Evolutionary conservation across 2,797 vertebrate species (phyloP).

Genomic region (Calcarius lapponicus): DNA sequence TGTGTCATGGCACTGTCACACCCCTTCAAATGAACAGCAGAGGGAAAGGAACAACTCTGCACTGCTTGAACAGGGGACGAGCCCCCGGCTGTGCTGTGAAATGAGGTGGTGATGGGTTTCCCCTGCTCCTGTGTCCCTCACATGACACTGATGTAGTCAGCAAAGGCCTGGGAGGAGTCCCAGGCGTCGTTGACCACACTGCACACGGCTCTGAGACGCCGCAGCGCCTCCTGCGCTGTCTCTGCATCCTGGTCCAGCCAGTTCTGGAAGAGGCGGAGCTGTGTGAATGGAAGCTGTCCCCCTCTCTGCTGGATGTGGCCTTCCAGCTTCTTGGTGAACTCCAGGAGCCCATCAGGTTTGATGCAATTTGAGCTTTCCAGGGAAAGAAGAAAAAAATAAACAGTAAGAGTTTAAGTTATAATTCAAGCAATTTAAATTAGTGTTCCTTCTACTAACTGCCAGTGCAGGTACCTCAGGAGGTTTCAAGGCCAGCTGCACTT

Average conservation of each 20-base stretch:
- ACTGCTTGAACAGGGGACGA: background rate
- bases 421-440: background rate
- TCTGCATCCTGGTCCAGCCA: constrained; percentile 85
- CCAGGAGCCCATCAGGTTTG: constrained; percentile 86
- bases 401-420: background rate
- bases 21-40: background rate
- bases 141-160: constrained; percentile 88
- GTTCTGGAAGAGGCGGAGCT: constrained; percentile 86
- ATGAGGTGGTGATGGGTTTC: background rate
- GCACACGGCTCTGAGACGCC: constrained; percentile 77
- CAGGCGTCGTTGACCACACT: constrained; percentile 79
- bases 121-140: constrained; percentile 48
- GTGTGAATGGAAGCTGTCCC: constrained; percentile 70
- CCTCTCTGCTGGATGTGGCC: constrained; percentile 67
- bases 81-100: background rate
- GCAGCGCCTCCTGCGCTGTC: constrained; percentile 80
- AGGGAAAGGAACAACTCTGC: background rate
- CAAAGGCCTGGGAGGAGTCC: constrained; percentile 86
- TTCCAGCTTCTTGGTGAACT: constrained; percentile 82
- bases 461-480: background rate
- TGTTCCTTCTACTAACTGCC: background rate
- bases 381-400: background rate
- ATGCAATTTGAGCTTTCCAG: constrained; percentile 89
- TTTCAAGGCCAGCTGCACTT: background rate
- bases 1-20: background rate